Percentiles rank a stretch among this genome's conserved stretches.
phyloP scores from a whole-genome alignment of 2,113 vertebrate species.

The Pimephales promelas region DNA sequence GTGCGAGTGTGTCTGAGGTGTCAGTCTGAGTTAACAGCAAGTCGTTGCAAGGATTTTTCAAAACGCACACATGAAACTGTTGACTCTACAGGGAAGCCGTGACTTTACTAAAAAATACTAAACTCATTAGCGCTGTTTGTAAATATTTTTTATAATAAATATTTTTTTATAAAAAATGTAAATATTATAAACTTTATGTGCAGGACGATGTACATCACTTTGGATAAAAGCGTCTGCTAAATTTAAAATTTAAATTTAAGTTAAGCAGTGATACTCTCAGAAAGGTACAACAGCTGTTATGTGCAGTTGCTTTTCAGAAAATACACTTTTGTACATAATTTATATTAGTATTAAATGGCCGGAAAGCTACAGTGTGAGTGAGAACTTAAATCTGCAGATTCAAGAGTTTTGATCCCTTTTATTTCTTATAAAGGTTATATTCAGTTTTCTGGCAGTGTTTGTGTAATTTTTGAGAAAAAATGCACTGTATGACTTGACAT shows the following conservation, averaged over 20 bases:
- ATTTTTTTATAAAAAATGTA: too few species aligned
- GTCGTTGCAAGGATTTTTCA: neutral
- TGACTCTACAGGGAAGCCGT: too few species aligned
- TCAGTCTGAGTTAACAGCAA: neutral
- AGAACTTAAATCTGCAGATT: neutral
- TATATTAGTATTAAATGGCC: neutral
- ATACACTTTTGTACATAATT: neutral
- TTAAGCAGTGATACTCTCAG: neutral
- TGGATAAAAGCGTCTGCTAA: too few species aligned
- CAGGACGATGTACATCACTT: neutral
- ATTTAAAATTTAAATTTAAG: too few species aligned
- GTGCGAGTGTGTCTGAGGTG: neutral
- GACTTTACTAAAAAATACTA: too few species aligned
- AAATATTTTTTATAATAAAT: too few species aligned
- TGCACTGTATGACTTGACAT: neutral
- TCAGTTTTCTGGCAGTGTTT: neutral
- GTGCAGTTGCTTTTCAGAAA: neutral
- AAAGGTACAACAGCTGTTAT: neutral
- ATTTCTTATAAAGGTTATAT: neutral
- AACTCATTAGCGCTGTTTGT: too few species aligned
- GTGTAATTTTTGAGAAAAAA: neutral
- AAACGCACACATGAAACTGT: neutral
- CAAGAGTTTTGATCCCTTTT: neutral
- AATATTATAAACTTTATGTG: neutral
- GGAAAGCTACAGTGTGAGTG: neutral